Evolutionary conservation across 2,888 invertebrate species (phyloP).

Genomic region (Petrolisthes manimaculis): DNA sequence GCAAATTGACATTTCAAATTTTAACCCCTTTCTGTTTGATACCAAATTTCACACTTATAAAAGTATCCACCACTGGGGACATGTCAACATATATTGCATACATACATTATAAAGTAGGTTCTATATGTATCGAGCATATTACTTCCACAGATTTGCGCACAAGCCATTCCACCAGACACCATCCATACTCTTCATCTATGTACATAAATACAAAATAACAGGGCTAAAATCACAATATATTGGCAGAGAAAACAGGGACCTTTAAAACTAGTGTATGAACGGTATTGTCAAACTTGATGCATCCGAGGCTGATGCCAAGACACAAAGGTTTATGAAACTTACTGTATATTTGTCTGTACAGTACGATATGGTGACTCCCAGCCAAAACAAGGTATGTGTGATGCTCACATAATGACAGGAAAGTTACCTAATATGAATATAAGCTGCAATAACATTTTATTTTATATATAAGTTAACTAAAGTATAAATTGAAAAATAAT

Average conservation of each 20-base stretch:
- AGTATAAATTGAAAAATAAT: constrained; percentile 18
- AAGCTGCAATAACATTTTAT: constrained; percentile 14
- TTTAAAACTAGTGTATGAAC: constrained; percentile 22
- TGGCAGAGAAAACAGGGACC: constrained; percentile 48
- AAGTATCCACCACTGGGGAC: constrained; percentile 29
- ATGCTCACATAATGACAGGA: constrained; percentile 17
- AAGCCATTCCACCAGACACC: constrained; percentile 41
- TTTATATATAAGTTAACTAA: constrained; percentile 3
- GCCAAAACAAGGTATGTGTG: constrained; percentile 30
- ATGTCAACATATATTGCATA: constrained; percentile 33
- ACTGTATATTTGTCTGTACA: constrained; percentile 22
- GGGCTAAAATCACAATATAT: constrained; percentile 55
- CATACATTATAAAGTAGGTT: constrained; percentile 26
- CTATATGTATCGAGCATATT: constrained; percentile 45
- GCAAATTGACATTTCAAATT: constrained; percentile 11
- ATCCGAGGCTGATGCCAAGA: constrained; percentile 56
- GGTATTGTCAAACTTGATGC: constrained; percentile 40
- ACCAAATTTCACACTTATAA: constrained; percentile 22
- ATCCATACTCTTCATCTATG: constrained; percentile 37
- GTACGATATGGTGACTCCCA: constrained; percentile 55
- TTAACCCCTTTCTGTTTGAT: constrained; percentile 36
- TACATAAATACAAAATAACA: constrained; percentile 58
- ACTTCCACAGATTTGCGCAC: constrained; percentile 46
- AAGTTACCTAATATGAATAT: constrained; percentile 5
- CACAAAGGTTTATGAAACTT: constrained; percentile 44